A percentile compares a stretch with the other conserved stretches of the same genome.
These are phyloP conservation scores for Ceriagrion tenellum DNA, from an alignment of 2,888 invertebrate species.

Conservation along the genomic window DNA sequence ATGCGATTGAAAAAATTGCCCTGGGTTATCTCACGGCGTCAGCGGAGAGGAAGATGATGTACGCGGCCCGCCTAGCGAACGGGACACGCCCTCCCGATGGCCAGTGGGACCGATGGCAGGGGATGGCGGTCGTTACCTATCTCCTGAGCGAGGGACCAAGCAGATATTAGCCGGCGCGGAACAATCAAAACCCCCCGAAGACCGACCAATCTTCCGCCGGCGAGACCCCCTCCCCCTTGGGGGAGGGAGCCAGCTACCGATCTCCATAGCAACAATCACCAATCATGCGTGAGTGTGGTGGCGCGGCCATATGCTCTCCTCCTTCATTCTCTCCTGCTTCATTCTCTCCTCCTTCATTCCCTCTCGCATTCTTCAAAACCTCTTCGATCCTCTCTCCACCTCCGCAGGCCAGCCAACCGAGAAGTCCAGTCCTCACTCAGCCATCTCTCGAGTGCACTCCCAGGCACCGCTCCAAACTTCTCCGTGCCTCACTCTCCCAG, in stretches of 20 bases:
- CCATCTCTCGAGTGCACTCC: no score
- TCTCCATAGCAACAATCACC: constrained; percentile 62
- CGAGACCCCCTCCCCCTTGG: background rate
- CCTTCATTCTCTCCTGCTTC: background rate
- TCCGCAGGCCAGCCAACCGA: no score
- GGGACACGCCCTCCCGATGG: constrained; percentile 23
- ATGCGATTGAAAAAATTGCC: constrained; percentile 3
- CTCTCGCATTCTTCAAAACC: background rate
- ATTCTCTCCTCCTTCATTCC: background rate
- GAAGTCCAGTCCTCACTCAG: no score
- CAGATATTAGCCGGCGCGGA: constrained; percentile 42
- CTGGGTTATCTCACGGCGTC: background rate
- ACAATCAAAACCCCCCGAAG: background rate
- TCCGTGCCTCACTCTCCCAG: background rate
- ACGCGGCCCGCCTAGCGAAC: background rate
- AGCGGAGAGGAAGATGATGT: background rate
- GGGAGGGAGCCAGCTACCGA: constrained; percentile 10
- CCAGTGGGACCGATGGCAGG: background rate
- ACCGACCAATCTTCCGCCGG: background rate
- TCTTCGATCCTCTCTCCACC: background rate
- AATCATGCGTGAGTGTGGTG: constrained; percentile 23
- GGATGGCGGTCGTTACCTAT: constrained; percentile 42
- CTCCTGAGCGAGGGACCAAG: background rate
- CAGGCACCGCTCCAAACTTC: background rate
- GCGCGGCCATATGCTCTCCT: background rate